Conservation (phyloP, 2,888 invertebrate species). For the Cataglyphis cursor region DNA sequence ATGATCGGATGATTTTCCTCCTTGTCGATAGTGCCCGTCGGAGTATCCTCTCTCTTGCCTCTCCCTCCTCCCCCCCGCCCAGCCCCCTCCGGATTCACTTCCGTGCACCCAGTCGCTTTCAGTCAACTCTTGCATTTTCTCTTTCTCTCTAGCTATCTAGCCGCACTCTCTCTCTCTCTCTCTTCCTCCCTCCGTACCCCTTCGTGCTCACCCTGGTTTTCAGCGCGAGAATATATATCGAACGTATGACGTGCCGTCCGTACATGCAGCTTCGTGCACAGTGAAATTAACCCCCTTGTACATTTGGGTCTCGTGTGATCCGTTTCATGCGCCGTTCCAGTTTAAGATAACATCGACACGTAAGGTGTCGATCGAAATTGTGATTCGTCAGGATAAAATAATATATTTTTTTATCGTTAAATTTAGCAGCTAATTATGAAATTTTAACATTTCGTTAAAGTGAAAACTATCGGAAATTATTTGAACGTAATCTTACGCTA, state of each 20-base stretch:
- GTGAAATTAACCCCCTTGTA: conserved; percentile 28
- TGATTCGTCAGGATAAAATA: neutral
- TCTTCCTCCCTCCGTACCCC: conserved; percentile 53
- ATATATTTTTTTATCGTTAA: neutral
- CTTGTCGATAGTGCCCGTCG: conserved; percentile 64
- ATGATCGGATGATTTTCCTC: conserved; percentile 57
- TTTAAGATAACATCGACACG: neutral
- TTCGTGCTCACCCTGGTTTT: conserved; percentile 45
- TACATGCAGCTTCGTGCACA: conserved; percentile 22
- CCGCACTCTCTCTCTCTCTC: conserved; percentile 15
- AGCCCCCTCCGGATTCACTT: neutral
- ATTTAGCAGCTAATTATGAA: neutral
- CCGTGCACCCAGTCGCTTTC: conserved; percentile 29
- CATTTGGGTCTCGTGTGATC: conserved; percentile 3
- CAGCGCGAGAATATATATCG: conserved; percentile 52
- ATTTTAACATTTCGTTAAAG: neutral
- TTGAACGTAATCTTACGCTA: neutral
- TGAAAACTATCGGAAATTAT: neutral
- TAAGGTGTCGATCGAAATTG: neutral
- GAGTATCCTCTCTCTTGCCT: conserved; percentile 16
- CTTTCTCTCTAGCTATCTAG: conserved; percentile 26
- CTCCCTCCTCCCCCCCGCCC: neutral
- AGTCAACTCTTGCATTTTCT: conserved; percentile 24
- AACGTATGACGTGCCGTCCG: conserved; percentile 51
- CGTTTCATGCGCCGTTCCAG: neutral